Evolutionary conservation across 2,113 vertebrate species (phyloP), one percentile per base, ranked within the genome.

Genomic region (Eleginops maclovinus): DNA sequence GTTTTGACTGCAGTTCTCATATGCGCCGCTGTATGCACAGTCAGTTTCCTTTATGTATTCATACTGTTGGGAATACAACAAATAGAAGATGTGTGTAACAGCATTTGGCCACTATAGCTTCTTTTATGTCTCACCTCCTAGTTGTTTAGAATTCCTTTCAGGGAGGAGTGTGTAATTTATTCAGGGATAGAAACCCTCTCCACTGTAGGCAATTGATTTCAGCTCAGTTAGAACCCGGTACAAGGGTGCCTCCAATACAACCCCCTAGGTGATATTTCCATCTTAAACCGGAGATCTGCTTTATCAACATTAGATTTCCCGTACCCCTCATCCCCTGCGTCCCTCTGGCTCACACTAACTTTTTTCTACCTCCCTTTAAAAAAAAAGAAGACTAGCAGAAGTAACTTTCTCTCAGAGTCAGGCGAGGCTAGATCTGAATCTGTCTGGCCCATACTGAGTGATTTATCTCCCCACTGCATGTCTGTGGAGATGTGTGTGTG

Each of bases 221-320:
- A 53, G 65, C 74, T 73, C 71, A 75, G 70, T 81, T 68, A 69
- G 68, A 80, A 67, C 40, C 53, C 4, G 21, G n/a, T 31, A n/a
- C 12, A 56, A 71, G 17, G 62, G 58, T 71, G 26, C 51, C 22
- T 36, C 31, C 31, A 53, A 8, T 63, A 47, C 17, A 62, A 47
- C 62, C 85, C 82, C 70, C 76, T 54, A 44, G 64, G 79, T 83
- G 54, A 71, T 81, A 63, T 62, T 81, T 55, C 22, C 56, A 63
- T 76, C 70, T 81, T 63, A 56, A 74, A 70, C 67, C 36, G 22
- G 36, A 74, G 17, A 77, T 81, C 62, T 76, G 66, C 51, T 72
- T 76, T 83, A 83, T 77, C 61, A 72, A 46, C 76, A 64, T 79
- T 53, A 78, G 17, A 84, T 62, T 70, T 71, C 67, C 67, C 66